Evolutionary conservation across 2,888 invertebrate genomes (phyloP), one percentile per base, ranked within the genome.

Genomic region (Celastrina argiolus): DNA sequence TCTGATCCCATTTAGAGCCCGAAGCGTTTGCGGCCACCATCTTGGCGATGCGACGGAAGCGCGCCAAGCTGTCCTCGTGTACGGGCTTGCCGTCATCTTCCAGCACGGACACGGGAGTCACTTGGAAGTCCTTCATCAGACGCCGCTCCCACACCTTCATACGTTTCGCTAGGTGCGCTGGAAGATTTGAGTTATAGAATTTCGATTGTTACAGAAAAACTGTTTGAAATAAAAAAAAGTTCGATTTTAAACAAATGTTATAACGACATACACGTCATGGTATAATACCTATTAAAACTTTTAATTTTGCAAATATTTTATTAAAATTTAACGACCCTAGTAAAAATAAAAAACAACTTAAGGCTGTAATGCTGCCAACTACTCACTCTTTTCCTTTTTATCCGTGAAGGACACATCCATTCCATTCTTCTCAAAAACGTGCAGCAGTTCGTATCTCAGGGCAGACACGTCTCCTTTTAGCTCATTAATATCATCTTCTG

Each of bases 391-490:
- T 76, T 96, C 96, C 76, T 94, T 95, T 63, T 93, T 93, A 70
- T 95, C 94, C 18, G 94, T 95, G 56, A 93, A 93, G 0, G 95
- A 94, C 0, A 96, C 94, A 80, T 97, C 95, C 95, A 97, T 94
- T 56, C 98, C 98, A 77, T 97, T 98, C 80, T 93, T 95, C 71
- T 94, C 94, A 63, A 98, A 94, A 39, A 98, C 96, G 75, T 98
- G 98, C 0, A 98, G 90, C 72, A 99, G 92, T 81, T 99, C 98
- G 79, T 96, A 98, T 72, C 97, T 93, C 92, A 98, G 95, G 0
- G 98, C 94, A 0, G 97, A 97, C 56, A 99, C 96, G 76, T 98
- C 98, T 75, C 96, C 96, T 83, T 98, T 98, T 36, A 99, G 94
- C 86, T 98, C 98, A 77, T 98, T 98, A 69, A 99, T 93, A 75